Base-by-base conservation (phyloP, 2,797 vertebrate species). In the Siniperca obscura region DNA sequence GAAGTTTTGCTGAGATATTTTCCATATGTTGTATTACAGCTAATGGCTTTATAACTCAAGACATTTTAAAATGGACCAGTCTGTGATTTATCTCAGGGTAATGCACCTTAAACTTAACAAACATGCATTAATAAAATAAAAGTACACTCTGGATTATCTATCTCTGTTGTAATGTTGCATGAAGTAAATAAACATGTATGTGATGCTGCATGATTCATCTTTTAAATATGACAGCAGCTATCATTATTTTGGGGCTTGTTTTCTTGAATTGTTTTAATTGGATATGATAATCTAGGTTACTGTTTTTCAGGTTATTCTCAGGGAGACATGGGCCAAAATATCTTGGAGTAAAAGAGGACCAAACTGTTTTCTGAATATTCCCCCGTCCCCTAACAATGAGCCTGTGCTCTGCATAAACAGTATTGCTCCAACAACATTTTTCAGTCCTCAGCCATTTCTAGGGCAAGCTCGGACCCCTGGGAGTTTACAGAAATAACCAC, bases 391-490 rank as follows among this genome's bases (percentile, higher is more conserved):
- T 84, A 81, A 91, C 90, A 87, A 85, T 87, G 92, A 94, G 91
- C 83, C 90, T 78, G 86, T 88, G 90, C 93, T 94, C 93, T 95
- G 94, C 94, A 95, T 95, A 95, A 95, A 94, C 94, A 95, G 88
- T 82, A 80, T 76, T 83, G 90, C 93, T 94, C 90, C 84, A 38
- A 89, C 90, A 94, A 93, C 90, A 92, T 94, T 94, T 94, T 93
- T 94, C 92, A 95, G 92, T 95, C 94, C 92, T 95, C 94, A 95
- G 94, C 92, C 93, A 92, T 96, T 96, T 96, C 95, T 94, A 88
- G 95, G 94, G 90, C 93, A 94, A 81, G 78, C 81, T 83, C 17
- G 55, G 72, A 93, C 95, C 92, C 93, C 80, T 84, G 93, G 93
- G 95, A 93, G 84, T 90, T 90, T 89, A 94, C 94, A 94, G 91